Base-by-base conservation (phyloP, 2,888 invertebrate species). In the Panopea generosa region DNA sequence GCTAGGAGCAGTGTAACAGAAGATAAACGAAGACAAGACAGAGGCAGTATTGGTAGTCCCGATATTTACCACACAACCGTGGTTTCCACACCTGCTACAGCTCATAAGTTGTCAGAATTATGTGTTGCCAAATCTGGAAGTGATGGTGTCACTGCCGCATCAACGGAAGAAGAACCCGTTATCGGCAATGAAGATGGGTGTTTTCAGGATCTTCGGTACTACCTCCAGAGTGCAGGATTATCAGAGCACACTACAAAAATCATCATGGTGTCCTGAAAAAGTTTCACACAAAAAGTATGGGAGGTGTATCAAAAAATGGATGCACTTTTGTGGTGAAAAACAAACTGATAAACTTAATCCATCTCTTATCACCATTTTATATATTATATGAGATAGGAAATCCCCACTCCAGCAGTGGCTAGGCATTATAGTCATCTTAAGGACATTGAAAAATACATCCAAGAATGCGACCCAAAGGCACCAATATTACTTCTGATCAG, bases 251-350 rank as follows among this genome's bases (percentile, higher is more conserved):
- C 70, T 71, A 14, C 55, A 2, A 18, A 62, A 14, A 65, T 71
- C 53, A 61, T 76, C 27, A 29, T 60, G 38, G 43, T 45, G 20
- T 72, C 72, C 43, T 77, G 72, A 72, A 20, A 60, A 53, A 9
- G 6, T 27, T 47, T 55, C 16, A 77, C 69, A 4, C 26, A 65
- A 38, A 61, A 22, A 73, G 26, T 73, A 70, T 70, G 7, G 73
- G 68, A 45, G 22, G 2, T 63, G 72, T 65, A 16, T 56, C 14
- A 26, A 45, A 49, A 52, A 45, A 59, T 68, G 63, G 72, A 16
- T 72, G 50, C 49, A 27, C n/a, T 77, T 71, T 77, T 71, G 71
- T 67, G 6, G 66, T 76, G 57, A 70, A 57, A n/a, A n/a, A n/a
- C n/a, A n/a, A n/a, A n/a, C n/a, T n/a, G n/a, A n/a, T n/a, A n/a